Conservation (phyloP, 92 coral and sea anemone genomes). For the Palythoa caribaeorum region DNA sequence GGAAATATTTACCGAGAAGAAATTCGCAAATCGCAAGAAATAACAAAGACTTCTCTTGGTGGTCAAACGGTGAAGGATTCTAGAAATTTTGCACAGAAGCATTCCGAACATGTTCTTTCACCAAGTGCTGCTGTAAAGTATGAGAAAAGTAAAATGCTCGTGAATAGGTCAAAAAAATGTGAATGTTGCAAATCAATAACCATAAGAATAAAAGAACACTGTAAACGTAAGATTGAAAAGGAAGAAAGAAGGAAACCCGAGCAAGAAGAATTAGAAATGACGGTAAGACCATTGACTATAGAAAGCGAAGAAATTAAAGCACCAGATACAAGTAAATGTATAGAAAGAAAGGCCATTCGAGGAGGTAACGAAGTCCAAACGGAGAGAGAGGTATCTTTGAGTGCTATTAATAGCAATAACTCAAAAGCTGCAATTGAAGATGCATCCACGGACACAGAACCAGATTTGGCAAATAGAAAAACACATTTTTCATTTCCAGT, state of each 20-base stretch:
- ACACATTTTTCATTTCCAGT: neutral
- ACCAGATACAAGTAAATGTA: neutral
- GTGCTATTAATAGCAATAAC: neutral
- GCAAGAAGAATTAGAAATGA: conserved; percentile 38
- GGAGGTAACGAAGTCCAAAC: neutral
- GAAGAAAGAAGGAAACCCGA: conserved; percentile 51
- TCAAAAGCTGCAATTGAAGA: neutral
- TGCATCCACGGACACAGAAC: neutral
- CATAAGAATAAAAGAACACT: conserved; percentile 62
- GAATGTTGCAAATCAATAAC: conserved; percentile 85
- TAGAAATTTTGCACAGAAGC: neutral
- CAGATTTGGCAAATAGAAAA: neutral
- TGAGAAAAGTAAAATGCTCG: conserved; percentile 40
- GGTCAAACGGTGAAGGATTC: neutral
- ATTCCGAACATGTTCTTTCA: conserved; percentile 12
- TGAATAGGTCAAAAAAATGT: conserved; percentile 74
- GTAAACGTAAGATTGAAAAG: conserved; percentile 34
- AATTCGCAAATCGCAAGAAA: conserved; percentile 10
- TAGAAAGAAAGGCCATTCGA: neutral
- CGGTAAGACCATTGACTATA: neutral
- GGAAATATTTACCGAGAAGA: conserved; percentile 36
- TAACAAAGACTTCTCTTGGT: neutral
- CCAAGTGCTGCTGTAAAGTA: conserved; percentile 13
- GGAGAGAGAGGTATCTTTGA: neutral
- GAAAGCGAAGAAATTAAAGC: neutral